Conservation (phyloP, 2,113 vertebrate species). For the Gallinago jamesoni region DNA sequence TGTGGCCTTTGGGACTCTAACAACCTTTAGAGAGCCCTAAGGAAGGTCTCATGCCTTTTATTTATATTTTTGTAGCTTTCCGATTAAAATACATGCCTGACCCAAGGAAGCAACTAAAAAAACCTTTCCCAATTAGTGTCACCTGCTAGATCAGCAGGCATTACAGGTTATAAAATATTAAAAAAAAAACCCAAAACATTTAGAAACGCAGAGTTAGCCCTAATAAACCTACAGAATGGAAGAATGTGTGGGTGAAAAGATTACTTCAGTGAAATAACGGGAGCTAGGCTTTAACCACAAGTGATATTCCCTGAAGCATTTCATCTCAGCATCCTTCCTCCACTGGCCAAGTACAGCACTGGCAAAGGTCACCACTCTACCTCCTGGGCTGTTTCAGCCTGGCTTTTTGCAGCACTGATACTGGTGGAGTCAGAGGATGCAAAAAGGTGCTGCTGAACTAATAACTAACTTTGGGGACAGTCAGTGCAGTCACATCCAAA, state of each 20-base stretch:
- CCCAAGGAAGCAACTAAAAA: not conserved
- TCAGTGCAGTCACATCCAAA: not conserved
- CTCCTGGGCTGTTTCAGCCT: not conserved
- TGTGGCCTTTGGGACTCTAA: not conserved
- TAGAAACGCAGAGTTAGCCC: not conserved
- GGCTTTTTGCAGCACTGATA: not conserved
- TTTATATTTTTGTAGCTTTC: not conserved
- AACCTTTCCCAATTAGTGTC: not conserved
- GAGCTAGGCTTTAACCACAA: not conserved
- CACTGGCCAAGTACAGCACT: not conserved
- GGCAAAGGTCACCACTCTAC: not conserved
- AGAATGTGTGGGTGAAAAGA: not conserved
- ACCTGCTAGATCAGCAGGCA: not conserved
- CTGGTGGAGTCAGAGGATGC: not conserved
- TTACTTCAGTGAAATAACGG: not conserved
- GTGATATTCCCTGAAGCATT: not conserved
- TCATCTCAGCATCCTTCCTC: not conserved
- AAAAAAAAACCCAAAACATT: not conserved
- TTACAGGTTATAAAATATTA: not conserved
- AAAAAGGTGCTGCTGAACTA: not conserved
- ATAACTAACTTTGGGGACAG: not conserved
- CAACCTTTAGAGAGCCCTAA: not conserved
- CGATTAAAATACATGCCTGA: not conserved
- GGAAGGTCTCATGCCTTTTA: not conserved
- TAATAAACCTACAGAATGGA: not conserved